Evolutionary conservation across 2,888 invertebrate genomes (phyloP), one percentile per base, ranked within the genome.

Genomic region (Thereva nobilitata): DNA sequence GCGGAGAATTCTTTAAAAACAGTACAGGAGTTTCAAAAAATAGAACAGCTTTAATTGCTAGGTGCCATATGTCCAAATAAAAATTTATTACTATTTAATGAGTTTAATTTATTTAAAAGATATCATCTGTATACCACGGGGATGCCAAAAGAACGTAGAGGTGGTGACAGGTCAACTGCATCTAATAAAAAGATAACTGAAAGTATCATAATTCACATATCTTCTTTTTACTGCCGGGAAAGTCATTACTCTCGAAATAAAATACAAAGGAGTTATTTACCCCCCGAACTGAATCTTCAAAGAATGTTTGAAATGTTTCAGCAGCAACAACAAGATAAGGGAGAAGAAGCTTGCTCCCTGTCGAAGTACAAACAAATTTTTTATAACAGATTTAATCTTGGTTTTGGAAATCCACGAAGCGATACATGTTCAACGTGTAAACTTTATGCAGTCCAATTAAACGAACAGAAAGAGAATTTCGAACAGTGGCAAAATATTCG

Each of bases 201-300:
- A 23, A 34, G 5, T 35, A 23, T 50, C 5, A 34, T 50, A 50
- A 47, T 10, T 10, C 47, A 47, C 12, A 47, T 47, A 10, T 47
- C 47, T 47, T 47, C n/a, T 3, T 47, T 47, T 47, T n/a, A 12
- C 9, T 47, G 5, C 5, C 1, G n/a, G 12, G 10, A n/a, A 47
- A 47, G 47, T 47, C 47, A 47, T 47, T 47, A 47, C 47, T 47
- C 47, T 47, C 47, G 6, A 9, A 47, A 12, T n/a, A 12, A 47
- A 47, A 47, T 47, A 10, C 47, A 4, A 23, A 23, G 23, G 23
- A 23, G 23, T 23, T 2, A 23, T 23, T 23, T 23, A n/a, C n/a
- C n/a, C n/a, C n/a, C n/a, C n/a, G n/a, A n/a, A n/a, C n/a, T n/a
- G n/a, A n/a, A n/a, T n/a, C n/a, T n/a, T n/a, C n/a, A n/a, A n/a